These are phyloP conservation scores for Fopius arisanus DNA, from an alignment of 1,140 invertebrate genomes.

Conservation along the genomic window DNA sequence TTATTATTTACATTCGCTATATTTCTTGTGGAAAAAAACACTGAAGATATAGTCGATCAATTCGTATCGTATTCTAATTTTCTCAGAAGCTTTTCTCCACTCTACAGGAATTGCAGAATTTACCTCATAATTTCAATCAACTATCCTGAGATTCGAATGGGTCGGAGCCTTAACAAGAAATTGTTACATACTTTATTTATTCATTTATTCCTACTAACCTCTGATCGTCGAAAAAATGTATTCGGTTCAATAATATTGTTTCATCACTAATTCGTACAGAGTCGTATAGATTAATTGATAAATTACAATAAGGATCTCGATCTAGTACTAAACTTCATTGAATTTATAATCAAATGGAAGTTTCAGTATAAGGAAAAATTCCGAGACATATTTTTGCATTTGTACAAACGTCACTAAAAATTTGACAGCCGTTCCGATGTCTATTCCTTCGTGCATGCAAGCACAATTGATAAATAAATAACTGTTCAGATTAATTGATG, in stretches of 20 bases:
- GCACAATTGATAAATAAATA: background rate
- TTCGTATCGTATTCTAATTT: no score
- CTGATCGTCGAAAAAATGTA: no score
- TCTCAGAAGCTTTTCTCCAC: no score
- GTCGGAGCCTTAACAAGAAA: background rate
- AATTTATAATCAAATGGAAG: background rate
- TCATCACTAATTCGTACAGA: background rate
- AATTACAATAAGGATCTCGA: background rate
- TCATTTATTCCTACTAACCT: no score
- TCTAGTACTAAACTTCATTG: background rate
- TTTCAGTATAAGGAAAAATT: background rate
- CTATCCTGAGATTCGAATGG: constrained; percentile 7
- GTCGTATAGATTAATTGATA: background rate
- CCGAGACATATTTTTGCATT: background rate
- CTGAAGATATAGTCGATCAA: no score
- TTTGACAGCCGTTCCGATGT: no score
- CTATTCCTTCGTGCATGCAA: background rate
- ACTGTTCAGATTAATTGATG: background rate
- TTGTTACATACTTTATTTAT: no score
- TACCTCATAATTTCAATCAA: background rate
- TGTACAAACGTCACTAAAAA: no score
- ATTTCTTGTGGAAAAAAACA: no score
- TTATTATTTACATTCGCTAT: no score
- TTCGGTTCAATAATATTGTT: no score
- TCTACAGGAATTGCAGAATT: no score